Conservation (phyloP, 2,888 invertebrate species). For the Lypha dubia region DNA sequence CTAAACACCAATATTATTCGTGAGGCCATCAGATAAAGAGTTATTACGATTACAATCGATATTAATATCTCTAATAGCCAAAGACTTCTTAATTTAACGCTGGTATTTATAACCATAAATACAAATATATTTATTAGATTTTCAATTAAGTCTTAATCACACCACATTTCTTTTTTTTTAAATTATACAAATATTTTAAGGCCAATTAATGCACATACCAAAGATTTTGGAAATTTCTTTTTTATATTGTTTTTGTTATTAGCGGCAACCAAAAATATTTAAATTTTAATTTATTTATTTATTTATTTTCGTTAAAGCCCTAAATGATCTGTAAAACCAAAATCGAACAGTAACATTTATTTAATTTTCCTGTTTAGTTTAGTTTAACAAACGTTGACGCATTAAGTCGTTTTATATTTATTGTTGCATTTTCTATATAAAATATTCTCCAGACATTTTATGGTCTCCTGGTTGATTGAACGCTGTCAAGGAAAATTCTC, state of each 20-base stretch:
- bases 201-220: background rate
- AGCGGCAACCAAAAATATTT: background rate
- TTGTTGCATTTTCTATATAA: conserved; percentile 12
- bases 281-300: conserved; percentile 1
- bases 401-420: conserved; percentile 19
- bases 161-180: background rate
- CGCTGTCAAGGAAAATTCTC: conserved; percentile 67
- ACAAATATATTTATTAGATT: background rate
- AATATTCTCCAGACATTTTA: conserved; percentile 60
- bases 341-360: background rate
- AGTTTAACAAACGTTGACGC: conserved; percentile 36
- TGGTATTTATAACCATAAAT: background rate
- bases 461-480: conserved; percentile 70
- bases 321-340: background rate
- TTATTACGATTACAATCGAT: background rate
- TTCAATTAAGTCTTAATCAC: conserved; percentile 7
- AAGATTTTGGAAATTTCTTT: background rate
- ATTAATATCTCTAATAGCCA: background rate
- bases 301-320: background rate
- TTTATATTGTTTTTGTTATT: background rate
- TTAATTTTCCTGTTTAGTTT: conserved; percentile 38
- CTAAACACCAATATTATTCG: background rate
- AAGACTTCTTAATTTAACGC: background rate
- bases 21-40: background rate
- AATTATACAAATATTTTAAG: background rate